phyloP scores from a whole-genome alignment of 2,113 vertebrate genomes.

The Cavia porcellus region DNA sequence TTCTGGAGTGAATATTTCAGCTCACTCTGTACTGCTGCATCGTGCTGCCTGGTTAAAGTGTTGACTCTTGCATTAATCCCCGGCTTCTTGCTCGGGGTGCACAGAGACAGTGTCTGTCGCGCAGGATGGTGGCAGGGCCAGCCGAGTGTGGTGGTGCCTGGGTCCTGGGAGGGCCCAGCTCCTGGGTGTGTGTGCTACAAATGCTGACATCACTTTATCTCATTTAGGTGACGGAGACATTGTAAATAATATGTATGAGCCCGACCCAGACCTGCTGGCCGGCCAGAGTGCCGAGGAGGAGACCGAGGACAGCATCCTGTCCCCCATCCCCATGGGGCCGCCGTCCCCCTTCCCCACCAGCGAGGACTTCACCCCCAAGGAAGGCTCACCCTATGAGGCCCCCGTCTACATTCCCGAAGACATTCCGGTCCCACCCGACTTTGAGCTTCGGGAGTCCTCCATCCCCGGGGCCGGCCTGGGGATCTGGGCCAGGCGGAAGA shows the following conservation, averaged over 20 bases:
- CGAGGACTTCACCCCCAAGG: slow-evolving; percentile 98
- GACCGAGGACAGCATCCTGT: slow-evolving; percentile 96
- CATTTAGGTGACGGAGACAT: slow-evolving; percentile 96
- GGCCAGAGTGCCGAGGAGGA: slow-evolving; percentile 95
- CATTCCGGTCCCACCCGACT: slow-evolving; percentile 97
- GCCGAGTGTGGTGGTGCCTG: accelerated
- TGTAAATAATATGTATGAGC: slow-evolving; percentile 96
- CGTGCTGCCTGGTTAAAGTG: accelerated
- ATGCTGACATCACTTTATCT: slow-evolving; percentile 77
- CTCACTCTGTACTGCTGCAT: background rate
- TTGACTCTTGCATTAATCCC: too few relatives aligned
- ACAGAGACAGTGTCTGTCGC: accelerated
- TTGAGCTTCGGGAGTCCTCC: slow-evolving; percentile 98
- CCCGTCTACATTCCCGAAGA: slow-evolving; percentile 99
- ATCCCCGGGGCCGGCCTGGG: slow-evolving; percentile 97
- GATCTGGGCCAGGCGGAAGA: slow-evolving; percentile 96
- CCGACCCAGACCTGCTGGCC: slow-evolving; percentile 93
- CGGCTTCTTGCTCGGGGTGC: accelerated
- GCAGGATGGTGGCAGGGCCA: accelerated
- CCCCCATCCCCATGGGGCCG: slow-evolving; percentile 94
- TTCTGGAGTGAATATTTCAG: accelerated
- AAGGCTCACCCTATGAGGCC: slow-evolving; percentile 98
- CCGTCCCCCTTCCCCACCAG: slow-evolving; percentile 94
- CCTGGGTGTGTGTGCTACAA: background rate
- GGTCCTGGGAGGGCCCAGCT: accelerated